Percentiles rank a stretch among this genome's conserved stretches.
phyloP scores from a whole-genome alignment of 2,888 invertebrate species.

The Phasia obesa region DNA sequence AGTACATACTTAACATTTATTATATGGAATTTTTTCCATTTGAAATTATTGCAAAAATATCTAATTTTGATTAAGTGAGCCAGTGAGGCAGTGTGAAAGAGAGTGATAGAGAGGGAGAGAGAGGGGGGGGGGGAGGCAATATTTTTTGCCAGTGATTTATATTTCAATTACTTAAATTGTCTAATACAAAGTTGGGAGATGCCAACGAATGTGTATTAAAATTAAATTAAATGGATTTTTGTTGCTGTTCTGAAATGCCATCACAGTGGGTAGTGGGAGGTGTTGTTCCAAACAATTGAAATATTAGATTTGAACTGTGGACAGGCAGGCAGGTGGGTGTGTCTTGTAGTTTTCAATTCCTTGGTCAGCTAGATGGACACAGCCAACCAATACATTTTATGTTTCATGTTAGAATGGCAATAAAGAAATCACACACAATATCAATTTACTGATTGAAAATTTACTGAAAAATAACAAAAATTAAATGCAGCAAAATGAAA shows the following conservation, averaged over 20 bases:
- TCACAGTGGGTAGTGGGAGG: slow-evolving; percentile 40
- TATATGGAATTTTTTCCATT: slow-evolving; percentile 9
- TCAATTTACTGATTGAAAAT: slow-evolving; percentile 82
- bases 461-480: slow-evolving; percentile 74
- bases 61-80: slow-evolving; percentile 47
- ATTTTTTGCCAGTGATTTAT: slow-evolving; percentile 49
- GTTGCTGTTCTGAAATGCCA: slow-evolving; percentile 33
- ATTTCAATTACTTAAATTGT: slow-evolving; percentile 70
- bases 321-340: slow-evolving; percentile 56
- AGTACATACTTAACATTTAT: slow-evolving; percentile 36
- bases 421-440: slow-evolving; percentile 79
- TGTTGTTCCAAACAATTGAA: neutral
- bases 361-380: slow-evolving; percentile 13
- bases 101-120: too few species aligned
- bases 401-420: slow-evolving; percentile 70
- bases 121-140: too few species aligned
- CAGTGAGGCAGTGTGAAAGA: neutral
- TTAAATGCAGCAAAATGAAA: slow-evolving; percentile 1
- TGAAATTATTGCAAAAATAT: slow-evolving; percentile 41
- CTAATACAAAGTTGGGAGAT: slow-evolving; percentile 24
- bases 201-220: slow-evolving; percentile 36
- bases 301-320: slow-evolving; percentile 17
- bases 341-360: slow-evolving; percentile 55
- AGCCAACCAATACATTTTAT: slow-evolving; percentile 62
- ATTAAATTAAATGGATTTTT: slow-evolving; percentile 65